These are phyloP conservation scores for Anisognathus igniventris DNA, from an alignment of 2,797 vertebrate species.

Conservation along the genomic window DNA sequence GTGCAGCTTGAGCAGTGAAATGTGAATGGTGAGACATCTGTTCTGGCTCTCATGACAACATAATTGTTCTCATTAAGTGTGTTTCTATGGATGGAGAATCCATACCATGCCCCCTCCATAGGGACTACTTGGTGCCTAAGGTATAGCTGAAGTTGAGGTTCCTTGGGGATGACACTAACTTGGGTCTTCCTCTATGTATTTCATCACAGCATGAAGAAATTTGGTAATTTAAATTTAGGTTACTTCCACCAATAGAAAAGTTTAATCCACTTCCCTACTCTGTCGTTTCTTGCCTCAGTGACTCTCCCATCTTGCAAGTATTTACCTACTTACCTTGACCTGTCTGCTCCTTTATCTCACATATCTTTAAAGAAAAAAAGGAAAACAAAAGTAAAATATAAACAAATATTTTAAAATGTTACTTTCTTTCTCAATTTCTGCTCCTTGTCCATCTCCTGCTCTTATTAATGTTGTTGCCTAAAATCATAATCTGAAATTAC, in stretches of 20 bases:
- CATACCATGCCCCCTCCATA: background rate
- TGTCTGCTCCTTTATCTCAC: background rate
- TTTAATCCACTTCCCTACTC: background rate
- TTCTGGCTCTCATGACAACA: background rate
- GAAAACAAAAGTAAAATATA: background rate
- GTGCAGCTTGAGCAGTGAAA: background rate
- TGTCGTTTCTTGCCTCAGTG: background rate
- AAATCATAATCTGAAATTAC: background rate
- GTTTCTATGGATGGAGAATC: background rate
- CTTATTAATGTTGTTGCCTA: background rate
- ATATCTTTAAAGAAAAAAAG: background rate
- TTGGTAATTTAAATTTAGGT: background rate
- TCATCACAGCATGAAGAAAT: background rate
- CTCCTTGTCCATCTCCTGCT: background rate
- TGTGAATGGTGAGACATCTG: accelerated
- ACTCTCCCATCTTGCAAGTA: background rate
- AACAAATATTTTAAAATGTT: accelerated
- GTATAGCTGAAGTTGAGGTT: background rate
- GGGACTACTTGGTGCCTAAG: background rate
- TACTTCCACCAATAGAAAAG: background rate
- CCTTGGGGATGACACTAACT: background rate
- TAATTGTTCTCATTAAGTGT: background rate
- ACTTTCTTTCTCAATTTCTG: background rate
- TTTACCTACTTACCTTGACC: background rate
- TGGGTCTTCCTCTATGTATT: background rate